These are phyloP conservation scores for Xanthia icteritia DNA, from an alignment of 2,888 invertebrate genomes.

Conservation along the genomic window DNA sequence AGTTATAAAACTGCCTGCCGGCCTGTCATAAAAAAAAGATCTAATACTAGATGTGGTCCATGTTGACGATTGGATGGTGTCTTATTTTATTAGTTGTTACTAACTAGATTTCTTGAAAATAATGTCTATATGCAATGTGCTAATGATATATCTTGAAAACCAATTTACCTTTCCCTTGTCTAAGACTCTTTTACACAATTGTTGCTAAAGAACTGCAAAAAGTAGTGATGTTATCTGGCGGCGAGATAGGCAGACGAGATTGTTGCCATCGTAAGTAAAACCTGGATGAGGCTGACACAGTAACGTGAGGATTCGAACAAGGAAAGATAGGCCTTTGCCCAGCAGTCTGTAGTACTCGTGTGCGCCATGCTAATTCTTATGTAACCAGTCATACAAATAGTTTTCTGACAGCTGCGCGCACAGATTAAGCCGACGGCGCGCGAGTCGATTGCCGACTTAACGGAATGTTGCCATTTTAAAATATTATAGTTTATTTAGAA, in stretches of 20 bases:
- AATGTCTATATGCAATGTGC: background rate
- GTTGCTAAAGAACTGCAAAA: background rate
- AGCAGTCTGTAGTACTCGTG: too few species aligned
- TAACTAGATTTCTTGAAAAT: constrained; percentile 29
- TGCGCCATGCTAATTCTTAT: too few species aligned
- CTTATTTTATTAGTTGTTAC: constrained; percentile 3
- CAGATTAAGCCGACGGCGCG: too few species aligned
- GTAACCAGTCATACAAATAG: too few species aligned
- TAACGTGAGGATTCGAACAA: too few species aligned
- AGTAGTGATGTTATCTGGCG: background rate
- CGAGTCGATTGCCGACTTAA: too few species aligned
- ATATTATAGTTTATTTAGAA: too few species aligned
- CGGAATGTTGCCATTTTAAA: too few species aligned
- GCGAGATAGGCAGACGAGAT: background rate
- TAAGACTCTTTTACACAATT: background rate
- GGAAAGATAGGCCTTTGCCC: too few species aligned
- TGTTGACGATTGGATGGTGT: constrained; percentile 2
- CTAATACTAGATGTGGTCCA: background rate
- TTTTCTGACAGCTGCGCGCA: too few species aligned
- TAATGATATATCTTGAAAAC: constrained; percentile 1
- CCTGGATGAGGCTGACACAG: background rate
- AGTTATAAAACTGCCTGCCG: background rate
- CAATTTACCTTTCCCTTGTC: constrained; percentile 13
- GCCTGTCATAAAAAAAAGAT: background rate
- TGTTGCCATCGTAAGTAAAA: background rate